Evolutionary conservation across 2,113 vertebrate species (phyloP).

Genomic region (Callaeas wilsoni): DNA sequence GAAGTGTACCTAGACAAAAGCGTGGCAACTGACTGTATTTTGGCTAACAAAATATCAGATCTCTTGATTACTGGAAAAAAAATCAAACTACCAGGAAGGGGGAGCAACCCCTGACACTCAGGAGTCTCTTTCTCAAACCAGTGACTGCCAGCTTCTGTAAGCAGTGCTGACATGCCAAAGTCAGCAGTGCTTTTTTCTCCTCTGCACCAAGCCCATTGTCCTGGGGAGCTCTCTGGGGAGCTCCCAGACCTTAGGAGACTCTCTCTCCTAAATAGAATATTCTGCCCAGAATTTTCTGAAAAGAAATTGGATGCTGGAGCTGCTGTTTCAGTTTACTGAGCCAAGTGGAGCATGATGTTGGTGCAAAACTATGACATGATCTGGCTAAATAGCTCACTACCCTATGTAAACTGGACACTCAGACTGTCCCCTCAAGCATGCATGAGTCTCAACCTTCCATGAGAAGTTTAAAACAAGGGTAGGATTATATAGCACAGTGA

Average conservation of each 20-base stretch:
- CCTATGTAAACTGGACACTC: neutral
- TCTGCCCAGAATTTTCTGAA: neutral
- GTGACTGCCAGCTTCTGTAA: neutral
- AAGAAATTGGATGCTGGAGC: neutral
- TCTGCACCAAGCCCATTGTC: neutral
- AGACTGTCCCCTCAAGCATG: neutral
- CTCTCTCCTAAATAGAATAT: neutral
- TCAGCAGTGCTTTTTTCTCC: neutral
- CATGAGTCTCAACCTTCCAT: neutral
- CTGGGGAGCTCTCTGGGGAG: neutral
- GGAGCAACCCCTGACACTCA: neutral
- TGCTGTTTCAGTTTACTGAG: neutral
- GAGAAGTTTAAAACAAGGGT: neutral
- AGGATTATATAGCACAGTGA: neutral
- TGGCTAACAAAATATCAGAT: neutral
- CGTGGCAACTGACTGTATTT: neutral
- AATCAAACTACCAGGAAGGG: neutral
- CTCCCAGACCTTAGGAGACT: no score
- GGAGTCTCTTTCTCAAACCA: neutral
- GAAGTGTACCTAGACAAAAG: neutral
- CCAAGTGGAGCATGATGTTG: neutral
- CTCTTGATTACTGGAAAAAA: neutral
- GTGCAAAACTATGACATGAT: neutral
- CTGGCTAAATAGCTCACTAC: neutral
- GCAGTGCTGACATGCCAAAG: neutral